These are phyloP conservation scores for Perdita meconis DNA, from an alignment of 2,888 invertebrate species.

Conservation along the genomic window DNA sequence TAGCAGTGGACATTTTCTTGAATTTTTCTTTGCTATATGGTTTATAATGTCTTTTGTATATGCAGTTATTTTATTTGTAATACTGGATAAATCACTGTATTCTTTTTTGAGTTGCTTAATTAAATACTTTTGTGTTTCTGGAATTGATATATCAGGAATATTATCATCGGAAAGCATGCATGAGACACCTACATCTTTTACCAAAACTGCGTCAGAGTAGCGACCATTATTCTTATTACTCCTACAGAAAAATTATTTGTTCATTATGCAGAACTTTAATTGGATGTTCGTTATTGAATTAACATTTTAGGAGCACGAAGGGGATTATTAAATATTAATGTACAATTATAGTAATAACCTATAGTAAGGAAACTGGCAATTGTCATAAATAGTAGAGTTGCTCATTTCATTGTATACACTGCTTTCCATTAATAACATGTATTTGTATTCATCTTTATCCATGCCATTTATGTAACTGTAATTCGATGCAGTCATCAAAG, in stretches of 20 bases:
- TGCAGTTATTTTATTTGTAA: slow-evolving; percentile 70
- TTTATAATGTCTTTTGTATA: slow-evolving; percentile 72
- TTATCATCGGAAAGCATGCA: slow-evolving; percentile 62
- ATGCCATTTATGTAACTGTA: slow-evolving; percentile 8
- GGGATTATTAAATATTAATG: neutral
- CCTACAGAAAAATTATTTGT: slow-evolving; percentile 23
- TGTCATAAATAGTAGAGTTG: slow-evolving; percentile 41
- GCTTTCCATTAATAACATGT: slow-evolving; percentile 25
- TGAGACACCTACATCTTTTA: slow-evolving; percentile 73
- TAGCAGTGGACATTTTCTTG: slow-evolving; percentile 32
- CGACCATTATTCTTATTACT: slow-evolving; percentile 57
- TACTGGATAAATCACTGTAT: slow-evolving; percentile 70
- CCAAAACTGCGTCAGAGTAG: slow-evolving; percentile 67
- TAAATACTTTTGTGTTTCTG: slow-evolving; percentile 60
- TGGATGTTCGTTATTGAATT: neutral
- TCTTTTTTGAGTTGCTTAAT: slow-evolving; percentile 67
- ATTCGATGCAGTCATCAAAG: slow-evolving; percentile 24
- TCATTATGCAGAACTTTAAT: neutral
- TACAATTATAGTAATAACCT: slow-evolving; percentile 59
- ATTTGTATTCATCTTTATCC: slow-evolving; percentile 12
- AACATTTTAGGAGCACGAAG: too few relatives aligned
- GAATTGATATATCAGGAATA: slow-evolving; percentile 18
- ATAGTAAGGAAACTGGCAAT: slow-evolving; percentile 70
- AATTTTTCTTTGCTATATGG: slow-evolving; percentile 55
- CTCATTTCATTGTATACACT: slow-evolving; percentile 17